These are phyloP conservation scores for Acipenser ruthenus DNA, from an alignment of 2,797 vertebrate genomes.

Conservation along the genomic window DNA sequence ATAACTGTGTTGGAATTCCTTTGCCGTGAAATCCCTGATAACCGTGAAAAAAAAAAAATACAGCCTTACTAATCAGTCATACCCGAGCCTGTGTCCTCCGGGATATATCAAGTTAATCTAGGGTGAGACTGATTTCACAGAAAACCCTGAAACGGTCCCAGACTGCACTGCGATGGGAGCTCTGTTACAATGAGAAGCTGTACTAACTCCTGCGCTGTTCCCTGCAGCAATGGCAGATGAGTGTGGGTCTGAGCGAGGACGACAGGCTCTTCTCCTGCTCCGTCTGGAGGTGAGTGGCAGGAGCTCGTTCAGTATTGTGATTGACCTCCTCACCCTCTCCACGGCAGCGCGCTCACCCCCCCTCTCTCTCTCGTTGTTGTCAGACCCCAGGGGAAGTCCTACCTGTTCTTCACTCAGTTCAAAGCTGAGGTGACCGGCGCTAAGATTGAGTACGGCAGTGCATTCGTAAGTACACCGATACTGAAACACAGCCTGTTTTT, in stretches of 20 bases:
- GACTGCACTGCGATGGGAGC: too few species aligned
- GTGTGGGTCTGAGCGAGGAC: slow-evolving; percentile 74
- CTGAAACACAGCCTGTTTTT: too few species aligned
- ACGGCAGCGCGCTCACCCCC: background rate
- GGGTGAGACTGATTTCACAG: too few species aligned
- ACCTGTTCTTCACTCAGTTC: slow-evolving; percentile 94
- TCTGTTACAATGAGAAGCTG: too few species aligned
- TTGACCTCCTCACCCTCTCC: background rate
- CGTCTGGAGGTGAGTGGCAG: slow-evolving; percentile 74
- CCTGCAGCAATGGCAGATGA: slow-evolving; percentile 88
- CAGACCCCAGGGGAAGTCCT: slow-evolving; percentile 93
- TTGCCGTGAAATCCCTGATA: too few species aligned
- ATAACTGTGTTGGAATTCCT: too few species aligned
- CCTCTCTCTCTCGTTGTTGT: slow-evolving; percentile 1
- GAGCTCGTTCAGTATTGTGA: slow-evolving; percentile 15
- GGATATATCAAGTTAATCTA: too few species aligned
- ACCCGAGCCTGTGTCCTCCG: too few species aligned
- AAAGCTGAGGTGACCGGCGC: slow-evolving; percentile 82
- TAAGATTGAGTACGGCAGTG: slow-evolving; percentile 79
- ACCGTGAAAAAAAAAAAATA: too few species aligned
- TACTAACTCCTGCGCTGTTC: slow-evolving; percentile 11
- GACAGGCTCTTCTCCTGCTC: slow-evolving; percentile 79
- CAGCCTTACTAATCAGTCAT: too few species aligned
- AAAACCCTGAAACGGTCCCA: too few species aligned
- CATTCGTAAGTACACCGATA: slow-evolving; percentile 74